These are phyloP conservation scores for Discoglossus pictus DNA, from an alignment of 2,797 vertebrate species.

Conservation along the genomic window DNA sequence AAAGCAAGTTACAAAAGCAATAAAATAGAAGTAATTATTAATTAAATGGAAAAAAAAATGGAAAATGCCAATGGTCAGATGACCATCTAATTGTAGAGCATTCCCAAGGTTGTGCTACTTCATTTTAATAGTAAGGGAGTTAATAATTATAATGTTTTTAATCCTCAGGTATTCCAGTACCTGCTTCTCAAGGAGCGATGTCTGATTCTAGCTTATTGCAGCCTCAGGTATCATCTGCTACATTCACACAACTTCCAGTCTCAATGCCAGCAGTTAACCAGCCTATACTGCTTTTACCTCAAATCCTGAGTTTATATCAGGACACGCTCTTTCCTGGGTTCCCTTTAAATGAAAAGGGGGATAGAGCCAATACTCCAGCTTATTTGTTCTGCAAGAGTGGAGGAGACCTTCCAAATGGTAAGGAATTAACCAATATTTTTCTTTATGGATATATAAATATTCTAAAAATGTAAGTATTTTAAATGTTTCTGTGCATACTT, in stretches of 20 bases:
- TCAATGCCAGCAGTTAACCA: slow-evolving; percentile 70
- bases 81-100: too few relatives aligned
- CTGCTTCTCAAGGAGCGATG: slow-evolving; percentile 65
- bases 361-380: slow-evolving; percentile 67
- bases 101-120: too few relatives aligned
- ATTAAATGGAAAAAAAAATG: too few relatives aligned
- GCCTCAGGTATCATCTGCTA: slow-evolving; percentile 69
- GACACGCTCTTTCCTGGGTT: slow-evolving; percentile 92
- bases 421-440: too few relatives aligned
- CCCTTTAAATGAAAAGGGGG: slow-evolving; percentile 81
- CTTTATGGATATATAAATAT: too few relatives aligned
- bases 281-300: slow-evolving; percentile 77
- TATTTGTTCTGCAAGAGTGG: slow-evolving; percentile 76
- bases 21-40: too few relatives aligned
- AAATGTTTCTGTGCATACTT: too few relatives aligned
- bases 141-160: not conserved
- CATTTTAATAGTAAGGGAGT: too few relatives aligned
- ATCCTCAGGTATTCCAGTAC: slow-evolving; percentile 68
- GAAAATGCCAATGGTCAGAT: too few relatives aligned
- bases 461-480: too few relatives aligned
- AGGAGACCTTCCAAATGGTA: slow-evolving; percentile 88
- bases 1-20: too few relatives aligned
- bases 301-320: slow-evolving; percentile 82
- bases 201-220: slow-evolving; percentile 69
- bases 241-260: slow-evolving; percentile 67